Conservation (phyloP, 2,113 vertebrate species). For the Nycticorax nycticorax region DNA sequence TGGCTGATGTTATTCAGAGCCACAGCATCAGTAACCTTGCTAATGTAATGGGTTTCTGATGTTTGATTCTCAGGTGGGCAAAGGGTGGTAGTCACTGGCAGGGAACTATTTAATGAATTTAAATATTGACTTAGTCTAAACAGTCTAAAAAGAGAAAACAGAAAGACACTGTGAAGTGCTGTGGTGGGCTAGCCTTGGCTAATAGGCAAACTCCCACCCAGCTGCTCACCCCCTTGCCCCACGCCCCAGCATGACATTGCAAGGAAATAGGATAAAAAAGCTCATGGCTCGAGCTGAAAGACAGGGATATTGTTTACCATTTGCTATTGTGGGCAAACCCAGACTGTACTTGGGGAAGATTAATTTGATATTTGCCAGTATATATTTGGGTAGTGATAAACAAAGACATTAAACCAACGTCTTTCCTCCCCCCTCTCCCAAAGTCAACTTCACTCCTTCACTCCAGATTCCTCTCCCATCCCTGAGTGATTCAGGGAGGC, state of each 20-base stretch:
- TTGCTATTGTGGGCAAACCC: neutral
- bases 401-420: neutral
- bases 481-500: accelerated
- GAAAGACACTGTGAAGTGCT: neutral
- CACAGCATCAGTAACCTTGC: neutral
- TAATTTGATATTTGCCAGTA: neutral
- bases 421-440: neutral
- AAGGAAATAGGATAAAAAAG: neutral
- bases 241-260: accelerated
- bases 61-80: neutral
- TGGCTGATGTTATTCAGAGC: neutral
- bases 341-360: neutral
- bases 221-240: neutral
- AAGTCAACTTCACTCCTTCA: neutral
- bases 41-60: neutral
- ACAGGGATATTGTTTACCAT: neutral
- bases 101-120: neutral
- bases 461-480: neutral
- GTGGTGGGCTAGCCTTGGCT: neutral
- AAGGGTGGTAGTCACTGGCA: neutral
- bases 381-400: neutral
- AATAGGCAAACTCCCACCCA: neutral
- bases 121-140: neutral
- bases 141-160: neutral
- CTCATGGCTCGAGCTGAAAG: neutral